These are phyloP conservation scores for Nyctalus aviator DNA, from an alignment of 2,797 vertebrate species.

Conservation along the genomic window DNA sequence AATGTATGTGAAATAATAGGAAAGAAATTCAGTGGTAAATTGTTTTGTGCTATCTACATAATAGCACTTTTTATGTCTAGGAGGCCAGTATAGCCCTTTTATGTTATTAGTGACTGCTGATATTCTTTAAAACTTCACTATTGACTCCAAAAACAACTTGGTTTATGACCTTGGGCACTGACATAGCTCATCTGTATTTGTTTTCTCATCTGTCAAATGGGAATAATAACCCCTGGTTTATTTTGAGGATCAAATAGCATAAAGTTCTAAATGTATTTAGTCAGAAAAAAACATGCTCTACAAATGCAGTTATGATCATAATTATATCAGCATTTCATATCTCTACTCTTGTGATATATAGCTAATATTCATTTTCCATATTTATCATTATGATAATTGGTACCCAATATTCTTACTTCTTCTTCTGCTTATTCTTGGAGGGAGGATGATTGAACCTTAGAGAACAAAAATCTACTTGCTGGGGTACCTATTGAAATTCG, in stretches of 20 bases:
- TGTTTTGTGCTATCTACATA: neutral
- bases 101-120: neutral
- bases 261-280: neutral
- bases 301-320: neutral
- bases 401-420: neutral
- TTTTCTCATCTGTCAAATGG: constrained; percentile 45
- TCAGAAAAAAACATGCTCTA: constrained; percentile 29
- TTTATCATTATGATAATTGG: neutral
- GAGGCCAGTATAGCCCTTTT: neutral
- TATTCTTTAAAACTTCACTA: constrained; percentile 2
- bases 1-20: neutral
- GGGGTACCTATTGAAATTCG: neutral
- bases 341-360: constrained; percentile 29
- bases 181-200: neutral
- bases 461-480: neutral
- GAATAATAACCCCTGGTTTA: constrained; percentile 40
- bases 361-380: constrained; percentile 23
- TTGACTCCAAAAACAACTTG: neutral
- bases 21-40: neutral
- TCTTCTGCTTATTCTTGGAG: neutral
- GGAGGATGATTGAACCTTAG: constrained; percentile 3
- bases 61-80: neutral
- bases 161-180: neutral
- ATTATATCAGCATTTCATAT: constrained; percentile 11
- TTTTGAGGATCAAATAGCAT: constrained; percentile 12